phyloP scores from a whole-genome alignment of 2,888 invertebrate species.

The Ypsolopha scabrella region DNA sequence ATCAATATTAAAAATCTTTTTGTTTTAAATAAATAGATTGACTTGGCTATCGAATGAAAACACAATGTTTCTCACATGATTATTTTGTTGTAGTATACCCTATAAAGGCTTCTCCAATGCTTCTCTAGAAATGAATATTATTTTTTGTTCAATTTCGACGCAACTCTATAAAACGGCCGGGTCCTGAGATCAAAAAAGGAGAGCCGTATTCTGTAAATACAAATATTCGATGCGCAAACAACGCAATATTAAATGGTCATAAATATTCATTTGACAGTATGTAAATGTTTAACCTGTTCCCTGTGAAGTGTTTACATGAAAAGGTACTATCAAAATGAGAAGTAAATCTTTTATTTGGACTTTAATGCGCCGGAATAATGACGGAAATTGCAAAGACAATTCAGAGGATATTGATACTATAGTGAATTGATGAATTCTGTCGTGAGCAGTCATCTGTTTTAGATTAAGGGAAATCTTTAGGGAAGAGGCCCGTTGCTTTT shows the following conservation, averaged over 20 bases:
- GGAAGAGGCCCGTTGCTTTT: not conserved
- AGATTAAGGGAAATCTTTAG: not conserved
- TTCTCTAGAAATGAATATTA: too few species aligned
- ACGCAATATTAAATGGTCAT: not conserved
- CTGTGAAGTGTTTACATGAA: not conserved
- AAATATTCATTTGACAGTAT: conserved; percentile 2
- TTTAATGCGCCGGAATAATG: too few species aligned
- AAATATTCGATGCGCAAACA: not conserved
- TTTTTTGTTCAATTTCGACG: too few species aligned
- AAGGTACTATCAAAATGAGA: not conserved
- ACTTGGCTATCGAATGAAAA: too few species aligned
- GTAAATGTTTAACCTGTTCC: not conserved
- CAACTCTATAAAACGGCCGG: not conserved
- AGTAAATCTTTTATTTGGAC: not conserved
- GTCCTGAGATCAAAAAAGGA: not conserved
- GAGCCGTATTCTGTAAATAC: not conserved
- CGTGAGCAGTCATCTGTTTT: not conserved
- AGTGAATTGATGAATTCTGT: not conserved
- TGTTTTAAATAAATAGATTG: too few species aligned
- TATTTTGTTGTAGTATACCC: too few species aligned
- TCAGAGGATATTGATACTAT: not conserved
- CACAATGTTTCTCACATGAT: too few species aligned
- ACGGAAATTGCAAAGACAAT: too few species aligned
- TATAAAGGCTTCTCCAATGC: too few species aligned
- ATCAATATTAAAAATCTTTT: too few species aligned